Evolutionary conservation across 2,888 invertebrate species (phyloP).

Genomic region (Perizoma flavofasciatum): DNA sequence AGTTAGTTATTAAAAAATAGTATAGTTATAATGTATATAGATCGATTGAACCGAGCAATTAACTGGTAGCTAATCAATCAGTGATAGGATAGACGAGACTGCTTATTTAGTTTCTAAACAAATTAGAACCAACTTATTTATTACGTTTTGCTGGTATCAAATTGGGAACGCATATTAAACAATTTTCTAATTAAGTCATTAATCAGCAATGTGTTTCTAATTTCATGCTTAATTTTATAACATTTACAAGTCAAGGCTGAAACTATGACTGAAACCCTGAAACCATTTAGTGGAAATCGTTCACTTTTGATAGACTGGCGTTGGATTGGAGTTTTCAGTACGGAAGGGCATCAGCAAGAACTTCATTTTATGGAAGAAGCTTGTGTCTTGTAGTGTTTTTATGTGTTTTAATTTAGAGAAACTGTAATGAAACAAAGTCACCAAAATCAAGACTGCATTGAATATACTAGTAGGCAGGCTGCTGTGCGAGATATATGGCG

Average conservation of each 20-base stretch:
- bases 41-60: too few relatives aligned
- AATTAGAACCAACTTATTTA: background rate
- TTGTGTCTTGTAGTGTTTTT: too few relatives aligned
- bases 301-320: background rate
- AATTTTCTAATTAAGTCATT: conserved; percentile 9
- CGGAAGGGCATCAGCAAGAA: too few relatives aligned
- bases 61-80: conserved; percentile 5
- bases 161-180: background rate
- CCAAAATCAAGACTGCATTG: too few relatives aligned
- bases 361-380: too few relatives aligned
- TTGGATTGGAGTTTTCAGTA: too few relatives aligned
- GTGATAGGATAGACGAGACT: conserved; percentile 1
- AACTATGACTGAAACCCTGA: conserved; percentile 3
- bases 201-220: conserved; percentile 18
- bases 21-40: too few relatives aligned
- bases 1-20: too few relatives aligned
- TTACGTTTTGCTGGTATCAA: background rate
- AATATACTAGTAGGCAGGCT: too few relatives aligned
- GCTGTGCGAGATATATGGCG: too few relatives aligned
- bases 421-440: too few relatives aligned
- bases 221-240: conserved; percentile 19
- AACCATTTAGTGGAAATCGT: background rate
- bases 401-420: too few relatives aligned
- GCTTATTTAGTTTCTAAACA: conserved; percentile 19
- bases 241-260: conserved; percentile 17